These are phyloP conservation scores for Hoplias malabaricus DNA, from an alignment of 2,113 vertebrate species.

Conservation along the genomic window DNA sequence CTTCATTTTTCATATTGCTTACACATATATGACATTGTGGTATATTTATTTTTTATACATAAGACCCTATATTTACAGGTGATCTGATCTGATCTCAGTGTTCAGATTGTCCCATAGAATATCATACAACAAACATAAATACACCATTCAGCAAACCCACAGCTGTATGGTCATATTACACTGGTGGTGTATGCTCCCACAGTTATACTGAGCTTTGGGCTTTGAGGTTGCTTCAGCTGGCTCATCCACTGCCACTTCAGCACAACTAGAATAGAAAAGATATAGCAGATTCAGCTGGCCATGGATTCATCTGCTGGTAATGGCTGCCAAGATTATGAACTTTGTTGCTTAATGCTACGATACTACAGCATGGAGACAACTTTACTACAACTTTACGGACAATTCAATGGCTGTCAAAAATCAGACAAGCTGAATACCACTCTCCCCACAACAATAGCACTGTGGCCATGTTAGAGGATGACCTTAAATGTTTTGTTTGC, in stretches of 20 bases:
- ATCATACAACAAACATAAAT: too few species aligned
- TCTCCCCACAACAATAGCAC: neutral
- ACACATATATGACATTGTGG: too few species aligned
- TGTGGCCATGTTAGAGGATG: neutral
- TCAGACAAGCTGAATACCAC: neutral
- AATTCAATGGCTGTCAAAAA: slow-evolving; percentile 1
- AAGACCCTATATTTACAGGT: too few species aligned
- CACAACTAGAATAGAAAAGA: neutral
- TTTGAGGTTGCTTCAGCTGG: slow-evolving; percentile 6
- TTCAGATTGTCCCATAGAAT: too few species aligned
- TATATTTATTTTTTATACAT: too few species aligned
- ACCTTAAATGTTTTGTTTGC: slow-evolving; percentile 1
- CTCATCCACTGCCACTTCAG: slow-evolving; percentile 5
- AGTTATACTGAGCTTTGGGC: neutral
- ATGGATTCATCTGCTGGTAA: neutral
- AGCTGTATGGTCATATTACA: neutral
- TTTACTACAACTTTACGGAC: neutral
- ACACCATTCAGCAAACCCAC: too few species aligned
- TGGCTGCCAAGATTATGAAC: neutral
- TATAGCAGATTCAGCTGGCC: neutral
- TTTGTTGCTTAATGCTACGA: neutral
- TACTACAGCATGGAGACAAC: neutral
- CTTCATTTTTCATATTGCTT: too few species aligned
- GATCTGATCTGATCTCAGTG: too few species aligned
- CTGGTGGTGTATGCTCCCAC: slow-evolving; percentile 15